phyloP scores from a whole-genome alignment of 2,797 vertebrate species.

The Muscicapa comitata region DNA sequence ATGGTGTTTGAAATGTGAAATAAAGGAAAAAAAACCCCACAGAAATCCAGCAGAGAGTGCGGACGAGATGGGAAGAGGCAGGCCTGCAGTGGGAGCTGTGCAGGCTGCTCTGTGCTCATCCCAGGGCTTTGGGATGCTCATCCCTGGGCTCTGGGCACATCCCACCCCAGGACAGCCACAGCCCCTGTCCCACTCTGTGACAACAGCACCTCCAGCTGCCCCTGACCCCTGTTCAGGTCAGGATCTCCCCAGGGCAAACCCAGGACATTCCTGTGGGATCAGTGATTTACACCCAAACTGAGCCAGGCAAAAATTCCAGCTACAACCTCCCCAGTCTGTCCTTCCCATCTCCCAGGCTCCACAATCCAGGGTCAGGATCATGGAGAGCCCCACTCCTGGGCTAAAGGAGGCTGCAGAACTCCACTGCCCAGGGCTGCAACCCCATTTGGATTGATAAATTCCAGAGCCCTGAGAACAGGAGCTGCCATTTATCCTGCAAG shows the following conservation, averaged over 20 bases:
- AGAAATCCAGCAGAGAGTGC: neutral
- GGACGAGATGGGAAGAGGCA: neutral
- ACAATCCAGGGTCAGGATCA: fast-evolving
- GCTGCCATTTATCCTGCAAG: conserved; percentile 43
- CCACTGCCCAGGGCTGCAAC: neutral
- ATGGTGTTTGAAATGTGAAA: neutral
- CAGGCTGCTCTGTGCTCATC: neutral
- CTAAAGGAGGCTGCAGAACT: neutral
- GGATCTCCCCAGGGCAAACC: neutral
- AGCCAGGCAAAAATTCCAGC: neutral
- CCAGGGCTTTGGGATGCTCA: neutral
- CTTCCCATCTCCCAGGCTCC: neutral
- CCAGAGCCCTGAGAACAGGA: neutral
- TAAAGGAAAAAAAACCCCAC: neutral
- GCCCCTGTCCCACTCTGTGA: neutral
- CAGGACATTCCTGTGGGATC: fast-evolving
- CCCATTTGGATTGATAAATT: conserved; percentile 1
- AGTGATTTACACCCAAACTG: fast-evolving
- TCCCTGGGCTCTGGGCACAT: neutral
- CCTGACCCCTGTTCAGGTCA: fast-evolving
- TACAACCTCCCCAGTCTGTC: fast-evolving
- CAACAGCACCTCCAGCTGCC: neutral
- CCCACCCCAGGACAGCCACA: neutral
- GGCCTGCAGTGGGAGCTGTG: neutral
- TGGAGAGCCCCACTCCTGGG: neutral